Conservation (phyloP, 92 coral and sea anemone genomes). For the Palythoa grandiflora region DNA sequence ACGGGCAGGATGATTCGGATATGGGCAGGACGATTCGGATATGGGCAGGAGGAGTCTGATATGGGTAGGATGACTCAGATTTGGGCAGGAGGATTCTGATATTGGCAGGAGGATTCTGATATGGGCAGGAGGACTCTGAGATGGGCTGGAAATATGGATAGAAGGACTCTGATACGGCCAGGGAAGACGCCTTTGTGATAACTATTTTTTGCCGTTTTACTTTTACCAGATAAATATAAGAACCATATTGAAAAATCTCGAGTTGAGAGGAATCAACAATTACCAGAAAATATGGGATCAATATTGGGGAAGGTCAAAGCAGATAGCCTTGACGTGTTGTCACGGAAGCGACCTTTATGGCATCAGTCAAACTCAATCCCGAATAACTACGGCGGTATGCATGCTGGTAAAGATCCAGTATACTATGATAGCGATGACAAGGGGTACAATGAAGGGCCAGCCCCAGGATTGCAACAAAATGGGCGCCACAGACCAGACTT, state of each 20-base stretch:
- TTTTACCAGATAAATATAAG: conserved; percentile 82
- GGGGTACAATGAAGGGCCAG: conserved; percentile 69
- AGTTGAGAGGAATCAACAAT: conserved; percentile 47
- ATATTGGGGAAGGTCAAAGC: background rate
- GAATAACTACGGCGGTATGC: conserved; percentile 32
- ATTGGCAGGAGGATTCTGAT: too few relatives aligned
- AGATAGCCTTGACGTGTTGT: background rate
- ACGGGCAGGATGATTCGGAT: too few relatives aligned
- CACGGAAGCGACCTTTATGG: conserved; percentile 28
- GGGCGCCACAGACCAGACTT: conserved; percentile 41
- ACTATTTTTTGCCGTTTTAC: background rate
- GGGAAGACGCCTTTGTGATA: background rate
- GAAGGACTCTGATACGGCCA: too few relatives aligned
- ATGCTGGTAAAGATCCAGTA: conserved; percentile 22
- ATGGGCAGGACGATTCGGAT: too few relatives aligned
- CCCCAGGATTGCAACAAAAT: conserved; percentile 50
- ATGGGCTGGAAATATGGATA: too few relatives aligned
- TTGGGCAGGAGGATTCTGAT: too few relatives aligned
- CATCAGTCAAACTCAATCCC: conserved; percentile 8
- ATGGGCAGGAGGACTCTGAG: too few relatives aligned
- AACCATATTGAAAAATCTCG: conserved; percentile 74
- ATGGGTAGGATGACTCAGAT: too few relatives aligned
- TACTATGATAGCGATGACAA: conserved; percentile 38
- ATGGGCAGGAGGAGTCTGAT: too few relatives aligned
- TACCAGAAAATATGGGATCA: conserved; percentile 47